A percentile compares a stretch with the other conserved stretches of the same genome.
Evolutionary conservation across 2,797 vertebrate genomes (phyloP).

Genomic region (Sebastes steindachneri): DNA sequence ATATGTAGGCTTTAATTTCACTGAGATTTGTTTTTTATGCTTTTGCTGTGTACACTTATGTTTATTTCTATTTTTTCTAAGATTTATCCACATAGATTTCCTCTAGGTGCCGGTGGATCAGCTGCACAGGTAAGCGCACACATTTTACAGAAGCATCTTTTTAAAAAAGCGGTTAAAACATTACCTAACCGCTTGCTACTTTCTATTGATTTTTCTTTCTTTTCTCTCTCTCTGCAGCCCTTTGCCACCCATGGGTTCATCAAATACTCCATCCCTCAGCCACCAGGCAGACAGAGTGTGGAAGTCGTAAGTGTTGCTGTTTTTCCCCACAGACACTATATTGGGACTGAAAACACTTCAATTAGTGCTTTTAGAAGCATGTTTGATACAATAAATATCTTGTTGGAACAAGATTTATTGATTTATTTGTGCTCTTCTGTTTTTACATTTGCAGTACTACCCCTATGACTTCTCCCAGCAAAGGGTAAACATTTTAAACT

Average conservation of each 20-base stretch:
- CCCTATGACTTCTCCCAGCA: slow-evolving; percentile 80
- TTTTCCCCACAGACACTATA: neutral
- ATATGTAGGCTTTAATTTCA: neutral
- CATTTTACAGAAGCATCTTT: neutral
- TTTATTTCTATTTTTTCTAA: slow-evolving; percentile 9
- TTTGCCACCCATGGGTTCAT: slow-evolving; percentile 75
- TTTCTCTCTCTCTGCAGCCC: slow-evolving; percentile 35
- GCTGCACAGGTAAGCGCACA: slow-evolving; percentile 56
- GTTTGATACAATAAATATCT: neutral
- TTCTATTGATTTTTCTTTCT: neutral
- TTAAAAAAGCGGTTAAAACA: neutral
- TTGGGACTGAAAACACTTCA: neutral
- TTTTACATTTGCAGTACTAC: slow-evolving; percentile 77
- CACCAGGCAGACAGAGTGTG: slow-evolving; percentile 82
- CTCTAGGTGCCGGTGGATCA: slow-evolving; percentile 53
- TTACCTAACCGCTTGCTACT: neutral
- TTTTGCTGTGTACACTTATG: neutral
- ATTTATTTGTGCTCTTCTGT: slow-evolving; percentile 22
- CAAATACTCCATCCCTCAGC: slow-evolving; percentile 84
- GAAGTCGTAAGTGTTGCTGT: slow-evolving; percentile 79
- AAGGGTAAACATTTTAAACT: slow-evolving; percentile 68
- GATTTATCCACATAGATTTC: slow-evolving; percentile 75
- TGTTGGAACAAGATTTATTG: neutral
- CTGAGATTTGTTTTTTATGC: neutral
- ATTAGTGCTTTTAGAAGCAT: neutral